Evolutionary conservation across 2,113 vertebrate genomes (phyloP).

Genomic region (Nibea coibor): DNA sequence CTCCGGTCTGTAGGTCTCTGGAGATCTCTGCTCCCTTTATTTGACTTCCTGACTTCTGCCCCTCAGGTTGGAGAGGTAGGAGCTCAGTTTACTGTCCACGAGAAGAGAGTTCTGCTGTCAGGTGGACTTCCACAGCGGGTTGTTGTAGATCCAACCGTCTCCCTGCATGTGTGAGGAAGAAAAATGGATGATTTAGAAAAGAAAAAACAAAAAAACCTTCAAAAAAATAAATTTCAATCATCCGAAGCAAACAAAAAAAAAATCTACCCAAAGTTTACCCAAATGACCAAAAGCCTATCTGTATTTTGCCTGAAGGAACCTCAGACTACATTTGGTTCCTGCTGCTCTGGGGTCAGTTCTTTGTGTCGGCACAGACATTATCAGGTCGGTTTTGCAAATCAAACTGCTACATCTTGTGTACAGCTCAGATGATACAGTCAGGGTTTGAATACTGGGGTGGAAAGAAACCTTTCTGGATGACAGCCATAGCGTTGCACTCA

Average conservation of each 20-base stretch:
- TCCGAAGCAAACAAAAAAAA: too few species aligned
- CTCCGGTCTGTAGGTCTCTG: conserved; percentile 12
- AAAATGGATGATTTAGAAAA: conserved; percentile 33
- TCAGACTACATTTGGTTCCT: neutral
- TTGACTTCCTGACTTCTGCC: conserved; percentile 14
- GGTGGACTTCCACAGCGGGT: conserved; percentile 91
- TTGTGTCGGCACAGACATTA: neutral
- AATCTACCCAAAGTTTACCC: too few species aligned
- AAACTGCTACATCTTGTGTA: neutral
- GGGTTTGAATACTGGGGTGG: too few species aligned
- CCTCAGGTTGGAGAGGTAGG: conserved; percentile 35
- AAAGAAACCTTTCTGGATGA: too few species aligned
- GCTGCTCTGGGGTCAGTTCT: neutral
- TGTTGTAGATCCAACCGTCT: conserved; percentile 91
- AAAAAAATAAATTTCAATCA: neutral
- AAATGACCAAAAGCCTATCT: too few species aligned
- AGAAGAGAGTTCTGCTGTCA: conserved; percentile 74
- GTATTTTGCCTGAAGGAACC: too few species aligned
- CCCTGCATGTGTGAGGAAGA: conserved; percentile 80
- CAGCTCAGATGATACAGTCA: too few species aligned
- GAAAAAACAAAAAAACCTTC: neutral
- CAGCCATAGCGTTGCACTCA: too few species aligned
- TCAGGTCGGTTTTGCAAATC: neutral
- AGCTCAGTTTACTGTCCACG: conserved; percentile 28
- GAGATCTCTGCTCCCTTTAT: neutral